These are phyloP conservation scores for Epicauta chinensis DNA, from an alignment of 1,140 invertebrate genomes.

Conservation along the genomic window DNA sequence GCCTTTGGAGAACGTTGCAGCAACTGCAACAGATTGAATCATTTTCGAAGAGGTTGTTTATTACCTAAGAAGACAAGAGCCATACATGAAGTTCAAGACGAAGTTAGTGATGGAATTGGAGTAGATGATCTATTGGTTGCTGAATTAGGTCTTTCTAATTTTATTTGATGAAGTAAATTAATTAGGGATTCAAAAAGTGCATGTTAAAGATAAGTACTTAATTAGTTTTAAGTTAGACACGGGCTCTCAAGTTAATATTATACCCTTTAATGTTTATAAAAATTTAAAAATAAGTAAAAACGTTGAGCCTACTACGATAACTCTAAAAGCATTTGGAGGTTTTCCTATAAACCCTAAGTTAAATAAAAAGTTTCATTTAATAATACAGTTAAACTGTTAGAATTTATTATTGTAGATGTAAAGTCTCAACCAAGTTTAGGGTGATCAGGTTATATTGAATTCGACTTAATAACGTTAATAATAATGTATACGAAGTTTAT, in stretches of 20 bases:
- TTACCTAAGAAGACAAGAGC: neutral
- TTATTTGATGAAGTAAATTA: neutral
- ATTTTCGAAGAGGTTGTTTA: constrained; percentile 5
- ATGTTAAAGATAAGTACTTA: neutral
- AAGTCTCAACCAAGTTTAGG: constrained; percentile 1
- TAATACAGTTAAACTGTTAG: neutral
- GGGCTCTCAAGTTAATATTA: constrained; percentile 10
- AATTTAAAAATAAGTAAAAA: neutral
- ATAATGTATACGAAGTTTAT: neutral
- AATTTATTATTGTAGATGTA: constrained; percentile 2
- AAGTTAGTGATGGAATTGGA: neutral
- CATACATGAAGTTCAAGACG: neutral
- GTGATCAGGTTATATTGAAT: neutral
- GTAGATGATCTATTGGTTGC: neutral
- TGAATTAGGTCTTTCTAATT: neutral
- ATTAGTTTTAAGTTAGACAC: constrained; percentile 11
- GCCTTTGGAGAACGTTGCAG: constrained; percentile 9
- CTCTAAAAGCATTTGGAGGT: constrained; percentile 11
- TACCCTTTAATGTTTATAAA: constrained; percentile 2
- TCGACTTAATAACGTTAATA: constrained; percentile 2
- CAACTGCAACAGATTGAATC: constrained; percentile 9
- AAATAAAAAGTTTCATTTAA: neutral
- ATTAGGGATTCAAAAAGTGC: neutral
- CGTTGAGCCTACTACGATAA: constrained; percentile 1
- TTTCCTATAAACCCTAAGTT: constrained; percentile 2